Base-by-base conservation (phyloP, 2,888 invertebrate genomes). In the Lycaena phlaeas region DNA sequence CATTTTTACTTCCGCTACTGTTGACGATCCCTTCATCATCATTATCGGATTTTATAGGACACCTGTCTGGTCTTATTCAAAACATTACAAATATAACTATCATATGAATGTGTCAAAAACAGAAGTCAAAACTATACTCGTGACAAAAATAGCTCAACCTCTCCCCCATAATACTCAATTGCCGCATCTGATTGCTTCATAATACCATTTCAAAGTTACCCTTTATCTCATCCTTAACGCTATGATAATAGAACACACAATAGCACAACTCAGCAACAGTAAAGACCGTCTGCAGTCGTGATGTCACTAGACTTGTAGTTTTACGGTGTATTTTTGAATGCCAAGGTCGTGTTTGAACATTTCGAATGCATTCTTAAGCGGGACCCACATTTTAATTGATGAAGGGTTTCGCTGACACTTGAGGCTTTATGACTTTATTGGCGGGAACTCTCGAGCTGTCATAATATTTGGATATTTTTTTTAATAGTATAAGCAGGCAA, bases 341-440 rank as follows among this genome's bases (percentile, higher is more conserved):
- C 10, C 27, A 27, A 27, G 27, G 27, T 27, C 17, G 14, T 42
- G 26, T 27, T 25, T 14, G n/a, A n/a, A n/a, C 27, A 27, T 27
- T 48, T 40, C 46, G 48, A 46, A 48, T 49, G 45, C 51, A 54
- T 54, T 51, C 55, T 51, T 45, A 43, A 48, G 48, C 48, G 50
- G 49, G 54, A 57, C 60, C 62, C 52, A 61, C 61, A 61, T 61
- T 64, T 68, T 68, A 73, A 75, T 73, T 74, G 69, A 68, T 68
- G 65, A 70, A 48, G 56, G 64, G 66, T 54, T 55, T 41, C 40
- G 44, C 48, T 44, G 49, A 50, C 53, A 53, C 55, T 55, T 52
- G 52, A n/a, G n/a, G n/a, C n/a, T n/a, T n/a, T 40, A 50, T 45
- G 48, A 45, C 48, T 50, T 48, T 49, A 49, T 49, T 45, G 48